Evolutionary conservation across 2,888 invertebrate genomes (phyloP), one percentile per base, ranked within the genome.

Genomic region (Apotomis betuletana): DNA sequence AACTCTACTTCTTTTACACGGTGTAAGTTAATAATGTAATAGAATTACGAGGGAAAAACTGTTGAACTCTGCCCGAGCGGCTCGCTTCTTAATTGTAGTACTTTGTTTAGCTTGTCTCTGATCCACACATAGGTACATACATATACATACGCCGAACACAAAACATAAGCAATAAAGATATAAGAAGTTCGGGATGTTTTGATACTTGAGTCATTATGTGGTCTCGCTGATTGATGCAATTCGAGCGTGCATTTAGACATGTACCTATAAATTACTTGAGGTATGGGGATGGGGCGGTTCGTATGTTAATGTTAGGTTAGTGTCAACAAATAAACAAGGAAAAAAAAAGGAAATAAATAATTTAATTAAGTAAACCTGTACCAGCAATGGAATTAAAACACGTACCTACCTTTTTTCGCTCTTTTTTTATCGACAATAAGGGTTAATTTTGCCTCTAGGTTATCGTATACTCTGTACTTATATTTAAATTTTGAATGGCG

Each of bases 1-100:
- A 80, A 74, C 87, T 75, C 83, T 90, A 80, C 72, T 87, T 85
- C 83, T 86, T 89, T 90, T 87, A 90, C 91, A 90, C 90, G 87
- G 86, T 91, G 90, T 91, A 91, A 92, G 90, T 92, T 92, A 92
- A 92, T 93, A 92, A 92, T 92, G 92, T 90, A 93, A 93, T 91
- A 91, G 90, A 92, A 92, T 93, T 92, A 93, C 91, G 89, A 88
- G 88, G 87, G 90, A 91, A 92, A 93, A 93, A 91, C 91, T 91
- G 90, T 91, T 92, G 91, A 92, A 91, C 91, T 90, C 84, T 80
- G 83, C 79, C 83, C 82, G 85, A 84, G 85, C 89, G 87, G 87
- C 90, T 88, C 90, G 85, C 86, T 84, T 81, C 85, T 91, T 92
- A 92, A 92, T 92, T 92, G 92, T 89, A 85, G 85, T 90, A 89